These are phyloP conservation scores for Eurois occulta DNA, from an alignment of 2,888 invertebrate species.

Conservation along the genomic window DNA sequence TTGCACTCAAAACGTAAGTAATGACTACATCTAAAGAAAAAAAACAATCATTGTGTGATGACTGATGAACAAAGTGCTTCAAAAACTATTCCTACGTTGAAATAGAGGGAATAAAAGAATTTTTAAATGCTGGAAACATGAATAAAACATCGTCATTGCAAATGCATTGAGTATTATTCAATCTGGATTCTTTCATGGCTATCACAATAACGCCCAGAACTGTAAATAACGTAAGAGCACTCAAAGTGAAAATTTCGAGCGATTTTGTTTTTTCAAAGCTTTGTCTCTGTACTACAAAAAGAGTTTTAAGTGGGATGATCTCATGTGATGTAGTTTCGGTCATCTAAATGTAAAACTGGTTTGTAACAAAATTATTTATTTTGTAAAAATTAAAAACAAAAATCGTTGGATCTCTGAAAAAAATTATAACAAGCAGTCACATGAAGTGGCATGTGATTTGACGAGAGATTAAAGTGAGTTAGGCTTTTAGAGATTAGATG, in stretches of 20 bases:
- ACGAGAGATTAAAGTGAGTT: conserved; percentile 21
- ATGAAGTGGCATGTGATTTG: conserved; percentile 17
- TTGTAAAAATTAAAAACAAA: background rate
- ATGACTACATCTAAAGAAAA: background rate
- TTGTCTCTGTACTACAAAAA: conserved; percentile 13
- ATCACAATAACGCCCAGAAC: conserved; percentile 44
- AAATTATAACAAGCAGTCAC: conserved; percentile 34
- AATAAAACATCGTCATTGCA: conserved; percentile 51
- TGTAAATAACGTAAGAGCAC: conserved; percentile 48
- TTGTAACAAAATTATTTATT: conserved; percentile 5
- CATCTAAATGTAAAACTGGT: background rate
- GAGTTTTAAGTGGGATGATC: conserved; percentile 12
- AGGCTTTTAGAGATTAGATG: conserved; percentile 3
- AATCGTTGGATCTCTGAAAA: conserved; percentile 1
- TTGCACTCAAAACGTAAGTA: conserved; percentile 41
- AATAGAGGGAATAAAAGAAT: conserved; percentile 6
- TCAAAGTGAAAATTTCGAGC: conserved; percentile 27
- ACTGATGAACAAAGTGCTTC: conserved; percentile 14
- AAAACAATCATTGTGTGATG: conserved; percentile 1
- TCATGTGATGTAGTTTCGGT: conserved; percentile 15
- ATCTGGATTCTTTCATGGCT: conserved; percentile 49
- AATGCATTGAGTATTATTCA: conserved; percentile 54
- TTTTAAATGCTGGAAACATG: conserved; percentile 47
- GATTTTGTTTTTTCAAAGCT: conserved; percentile 34
- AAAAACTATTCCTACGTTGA: background rate